Evolutionary conservation across 1,140 invertebrate genomes (phyloP).

Genomic region (Gonatopus flavifemur): DNA sequence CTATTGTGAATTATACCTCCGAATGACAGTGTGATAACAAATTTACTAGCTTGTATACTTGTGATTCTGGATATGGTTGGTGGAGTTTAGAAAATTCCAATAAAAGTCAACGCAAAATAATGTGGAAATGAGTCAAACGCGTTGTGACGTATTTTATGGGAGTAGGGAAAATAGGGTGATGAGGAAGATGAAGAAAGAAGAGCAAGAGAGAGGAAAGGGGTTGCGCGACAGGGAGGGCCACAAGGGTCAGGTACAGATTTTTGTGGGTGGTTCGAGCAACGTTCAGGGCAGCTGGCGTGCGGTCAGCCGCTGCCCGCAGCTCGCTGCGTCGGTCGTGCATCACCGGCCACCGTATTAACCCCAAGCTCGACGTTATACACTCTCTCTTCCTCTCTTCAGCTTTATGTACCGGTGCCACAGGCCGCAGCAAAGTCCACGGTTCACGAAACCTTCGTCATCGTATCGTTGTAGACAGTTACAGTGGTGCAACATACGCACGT

Average conservation of each 20-base stretch:
- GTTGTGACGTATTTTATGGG: too few species aligned
- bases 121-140: too few species aligned
- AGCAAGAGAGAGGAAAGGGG: slow-evolving; percentile 4
- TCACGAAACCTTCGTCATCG: too few species aligned
- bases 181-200: neutral
- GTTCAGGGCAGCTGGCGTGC: slow-evolving; percentile 53
- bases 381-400: slow-evolving; percentile 15
- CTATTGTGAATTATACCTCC: too few species aligned
- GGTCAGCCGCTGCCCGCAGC: slow-evolving; percentile 51
- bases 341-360: slow-evolving; percentile 54
- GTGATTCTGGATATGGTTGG: too few species aligned
- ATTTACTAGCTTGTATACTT: too few species aligned
- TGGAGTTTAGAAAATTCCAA: too few species aligned
- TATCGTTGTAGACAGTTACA: too few species aligned
- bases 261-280: slow-evolving; percentile 43
- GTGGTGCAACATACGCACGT: slow-evolving; percentile 16
- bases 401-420: slow-evolving; percentile 29
- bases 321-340: slow-evolving; percentile 53
- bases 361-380: slow-evolving; percentile 38
- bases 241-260: slow-evolving; percentile 47
- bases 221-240: slow-evolving; percentile 31
- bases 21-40: too few species aligned
- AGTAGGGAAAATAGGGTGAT: neutral
- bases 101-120: too few species aligned
- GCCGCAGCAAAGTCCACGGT: slow-evolving; percentile 34